These are phyloP conservation scores for Cetoscarus ocellatus DNA, from an alignment of 2,797 vertebrate genomes.

Conservation along the genomic window DNA sequence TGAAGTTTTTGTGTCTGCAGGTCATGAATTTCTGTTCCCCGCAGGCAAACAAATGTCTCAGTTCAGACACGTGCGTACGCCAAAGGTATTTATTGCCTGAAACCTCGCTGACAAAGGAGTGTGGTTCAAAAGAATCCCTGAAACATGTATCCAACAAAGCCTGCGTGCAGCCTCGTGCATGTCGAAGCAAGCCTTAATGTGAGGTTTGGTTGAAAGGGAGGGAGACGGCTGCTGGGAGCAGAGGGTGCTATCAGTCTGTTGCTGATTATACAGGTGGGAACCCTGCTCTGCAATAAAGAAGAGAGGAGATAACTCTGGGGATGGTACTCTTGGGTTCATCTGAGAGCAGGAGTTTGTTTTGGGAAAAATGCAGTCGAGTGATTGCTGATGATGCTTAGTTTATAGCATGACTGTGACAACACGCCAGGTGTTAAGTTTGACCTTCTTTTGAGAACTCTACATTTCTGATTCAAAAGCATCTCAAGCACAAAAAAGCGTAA, in stretches of 20 bases:
- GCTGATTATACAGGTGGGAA: constrained; percentile 67
- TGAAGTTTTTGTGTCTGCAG: constrained; percentile 7
- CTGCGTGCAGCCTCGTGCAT: constrained; percentile 25
- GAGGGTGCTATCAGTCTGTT: constrained; percentile 53
- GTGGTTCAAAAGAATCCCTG: constrained; percentile 35
- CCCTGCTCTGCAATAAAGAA: constrained; percentile 26
- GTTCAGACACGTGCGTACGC: constrained; percentile 47
- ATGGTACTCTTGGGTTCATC: not conserved
- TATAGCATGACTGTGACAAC: not conserved
- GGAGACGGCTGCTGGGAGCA: constrained; percentile 7
- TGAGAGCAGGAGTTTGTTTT: constrained; percentile 44
- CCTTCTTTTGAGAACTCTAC: constrained; percentile 13
- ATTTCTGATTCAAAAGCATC: not conserved
- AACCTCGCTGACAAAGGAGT: constrained; percentile 51
- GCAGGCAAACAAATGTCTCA: constrained; percentile 29
- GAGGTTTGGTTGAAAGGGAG: constrained; percentile 17
- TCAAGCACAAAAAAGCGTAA: not conserved
- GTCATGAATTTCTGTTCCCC: constrained; percentile 31
- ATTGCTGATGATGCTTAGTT: not conserved
- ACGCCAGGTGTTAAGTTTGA: constrained; percentile 18
- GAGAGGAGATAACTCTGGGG: constrained; percentile 33
- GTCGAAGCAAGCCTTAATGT: constrained; percentile 60
- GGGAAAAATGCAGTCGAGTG: constrained; percentile 35
- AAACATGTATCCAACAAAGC: constrained; percentile 59
- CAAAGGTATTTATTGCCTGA: constrained; percentile 41